Base-by-base conservation (phyloP, 2,888 invertebrate genomes). In the Chrysotoxum bicinctum region DNA sequence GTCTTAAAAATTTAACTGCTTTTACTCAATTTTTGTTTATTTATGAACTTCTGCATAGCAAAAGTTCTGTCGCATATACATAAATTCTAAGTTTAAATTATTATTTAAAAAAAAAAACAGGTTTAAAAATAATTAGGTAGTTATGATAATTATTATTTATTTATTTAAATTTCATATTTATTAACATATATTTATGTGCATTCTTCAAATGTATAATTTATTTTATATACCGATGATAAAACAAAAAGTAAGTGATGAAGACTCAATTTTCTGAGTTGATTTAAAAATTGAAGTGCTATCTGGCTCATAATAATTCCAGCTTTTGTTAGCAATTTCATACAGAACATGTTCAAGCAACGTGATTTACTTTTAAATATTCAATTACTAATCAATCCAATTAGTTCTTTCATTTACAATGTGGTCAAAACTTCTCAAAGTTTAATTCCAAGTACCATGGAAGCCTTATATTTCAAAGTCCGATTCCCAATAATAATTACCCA, bases 401-500 rank as follows among this genome's bases (percentile, higher is more conserved):
- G 30, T 21, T 21, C n/a, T n/a, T 40, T 54, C 32, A 23, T 50
- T 76, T 35, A 40, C 26, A 21, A 26, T 62, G 60, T 60, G 69
- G 69, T 12, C 32, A 69, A 30, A 60, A 21, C 21, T 19, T 37
- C 7, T 37, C 43, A 64, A 73, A 66, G 32, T 9, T 45, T 35
- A 7, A 19, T 50, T 10, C 19, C 7, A 54, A 43, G 26, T 40
- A 69, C 12, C 19, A 45, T 48, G 10, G 60, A 82, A 77, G 45
- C 60, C 77, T 37, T 72, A 76, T 48, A 43, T 58, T 48, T 70
- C 50, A 32, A 60, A 21, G 21, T 35, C 16, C 56, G 70, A 68
- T 64, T 70, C 43, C 21, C 66, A 64, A 72, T 80, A 80, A 84
- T 84, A 80, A 84, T 84, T 84, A 80, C 84, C 72, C 70, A 72